phyloP scores from a whole-genome alignment of 2,113 vertebrate species.

The Oenanthe melanoleuca region DNA sequence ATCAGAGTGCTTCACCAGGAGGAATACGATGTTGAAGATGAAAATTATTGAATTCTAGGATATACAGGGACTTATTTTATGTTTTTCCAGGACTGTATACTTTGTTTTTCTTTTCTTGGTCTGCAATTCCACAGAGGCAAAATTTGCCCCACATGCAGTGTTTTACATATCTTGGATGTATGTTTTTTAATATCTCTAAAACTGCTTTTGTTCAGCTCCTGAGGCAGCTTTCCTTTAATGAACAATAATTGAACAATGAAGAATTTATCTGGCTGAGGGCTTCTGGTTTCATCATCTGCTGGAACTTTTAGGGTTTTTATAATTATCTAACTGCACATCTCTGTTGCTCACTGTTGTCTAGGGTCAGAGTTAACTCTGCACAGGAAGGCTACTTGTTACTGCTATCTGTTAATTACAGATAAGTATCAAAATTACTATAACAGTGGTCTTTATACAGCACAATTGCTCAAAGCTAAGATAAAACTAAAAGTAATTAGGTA shows the following conservation, averaged over 20 bases:
- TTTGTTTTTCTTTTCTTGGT: not conserved
- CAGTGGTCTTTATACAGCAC: not conserved
- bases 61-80: not conserved
- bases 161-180: not conserved
- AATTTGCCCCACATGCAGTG: not conserved
- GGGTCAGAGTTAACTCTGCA: not conserved
- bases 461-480: not conserved
- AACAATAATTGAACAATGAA: not conserved
- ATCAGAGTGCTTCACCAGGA: not conserved
- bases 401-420: not conserved
- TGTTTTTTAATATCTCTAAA: not conserved
- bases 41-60: not conserved
- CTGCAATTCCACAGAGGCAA: not conserved
- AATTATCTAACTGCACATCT: not conserved
- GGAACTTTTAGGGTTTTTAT: not conserved
- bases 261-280: not conserved
- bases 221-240: not conserved
- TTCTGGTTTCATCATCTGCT: not conserved
- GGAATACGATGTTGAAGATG: not conserved
- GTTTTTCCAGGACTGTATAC: not conserved
- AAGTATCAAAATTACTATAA: not conserved
- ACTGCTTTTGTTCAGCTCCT: not conserved
- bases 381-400: not conserved
- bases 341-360: not conserved
- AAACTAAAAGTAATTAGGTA: not conserved